Evolutionary conservation across 2,797 vertebrate species (phyloP), one percentile per base, ranked within the genome.

Genomic region (Silurus aristotelis): DNA sequence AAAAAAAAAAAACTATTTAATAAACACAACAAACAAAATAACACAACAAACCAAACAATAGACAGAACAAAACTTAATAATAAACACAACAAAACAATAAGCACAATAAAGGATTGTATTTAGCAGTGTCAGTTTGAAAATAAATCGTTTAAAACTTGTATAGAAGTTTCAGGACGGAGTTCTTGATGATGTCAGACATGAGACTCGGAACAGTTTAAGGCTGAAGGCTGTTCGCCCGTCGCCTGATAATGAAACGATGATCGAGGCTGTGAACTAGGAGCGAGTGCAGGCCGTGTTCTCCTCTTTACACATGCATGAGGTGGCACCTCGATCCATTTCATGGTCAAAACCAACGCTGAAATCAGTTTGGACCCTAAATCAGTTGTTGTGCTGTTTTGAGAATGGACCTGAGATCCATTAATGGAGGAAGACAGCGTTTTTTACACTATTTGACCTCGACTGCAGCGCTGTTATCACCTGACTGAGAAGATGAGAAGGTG

Each of bases 301-400:
- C 81, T 70, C 48, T 58, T 82, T 82, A 83, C 19, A 56, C 46
- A 83, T 73, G 70, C 70, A 73, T 61, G 55, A 61, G 31, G 68
- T 25, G n/a, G 1, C 68, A 73, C 31, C 55, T 73, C 55, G 12
- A 14, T 58, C 52, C 1, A 15, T 80, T 43, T 46, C 71, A 15
- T 0, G 7, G 25, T 73, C 7, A 27, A 75, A 85, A 71, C 60
- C 48, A 66, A 38, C 20, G 55, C 55, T 12, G 55, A 60, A 22
- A 9, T 17, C 5, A 13, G 17, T 31, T 15, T 78, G 58, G 58
- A 13, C 38, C 31, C 20, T 14, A 78, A 78, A 61, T 78, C 58
- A 3, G 58, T 78, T 61, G 6, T 22, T 22, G 8, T 55, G 27
- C 58, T 46, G 27, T 61, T 61, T 61, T 31, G 17, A 77, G n/a